Conservation (phyloP, 92 coral and sea anemone species). For the Porites lobata region DNA sequence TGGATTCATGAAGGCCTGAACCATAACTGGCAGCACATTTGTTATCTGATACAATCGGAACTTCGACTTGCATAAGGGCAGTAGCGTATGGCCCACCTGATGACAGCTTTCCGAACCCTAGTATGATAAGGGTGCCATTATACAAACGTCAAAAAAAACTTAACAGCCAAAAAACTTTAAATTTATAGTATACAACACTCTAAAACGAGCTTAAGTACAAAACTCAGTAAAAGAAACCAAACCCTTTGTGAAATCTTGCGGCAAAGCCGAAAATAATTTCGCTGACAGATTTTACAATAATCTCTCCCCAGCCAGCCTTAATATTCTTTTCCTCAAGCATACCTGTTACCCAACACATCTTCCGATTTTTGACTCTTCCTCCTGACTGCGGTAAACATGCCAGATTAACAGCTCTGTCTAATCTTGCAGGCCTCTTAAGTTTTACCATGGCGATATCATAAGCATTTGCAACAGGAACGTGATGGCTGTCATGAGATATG, state of each 20-base stretch:
- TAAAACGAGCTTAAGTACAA: too few relatives aligned
- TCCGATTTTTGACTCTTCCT: slow-evolving; percentile 25
- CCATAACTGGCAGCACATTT: slow-evolving; percentile 58
- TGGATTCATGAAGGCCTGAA: slow-evolving; percentile 60
- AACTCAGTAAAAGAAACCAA: too few relatives aligned
- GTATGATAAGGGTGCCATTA: neutral
- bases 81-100: slow-evolving; percentile 53
- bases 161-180: too few relatives aligned
- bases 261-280: too few relatives aligned
- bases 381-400: slow-evolving; percentile 45
- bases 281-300: too few relatives aligned
- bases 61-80: slow-evolving; percentile 72
- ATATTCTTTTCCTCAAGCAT: neutral
- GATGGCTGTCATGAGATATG: slow-evolving; percentile 60
- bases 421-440: slow-evolving; percentile 14
- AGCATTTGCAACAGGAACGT: neutral
- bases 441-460: slow-evolving; percentile 48
- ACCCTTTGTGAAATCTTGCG: too few relatives aligned
- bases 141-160: too few relatives aligned
- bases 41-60: slow-evolving; percentile 65
- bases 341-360: slow-evolving; percentile 59
- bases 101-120: slow-evolving; percentile 75
- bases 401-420: slow-evolving; percentile 35
- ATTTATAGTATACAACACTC: too few relatives aligned
- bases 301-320: too few relatives aligned